Evolutionary conservation across 2,797 vertebrate species (phyloP), one percentile per base, ranked within the genome.

Genomic region (Cirrhinus molitorella): DNA sequence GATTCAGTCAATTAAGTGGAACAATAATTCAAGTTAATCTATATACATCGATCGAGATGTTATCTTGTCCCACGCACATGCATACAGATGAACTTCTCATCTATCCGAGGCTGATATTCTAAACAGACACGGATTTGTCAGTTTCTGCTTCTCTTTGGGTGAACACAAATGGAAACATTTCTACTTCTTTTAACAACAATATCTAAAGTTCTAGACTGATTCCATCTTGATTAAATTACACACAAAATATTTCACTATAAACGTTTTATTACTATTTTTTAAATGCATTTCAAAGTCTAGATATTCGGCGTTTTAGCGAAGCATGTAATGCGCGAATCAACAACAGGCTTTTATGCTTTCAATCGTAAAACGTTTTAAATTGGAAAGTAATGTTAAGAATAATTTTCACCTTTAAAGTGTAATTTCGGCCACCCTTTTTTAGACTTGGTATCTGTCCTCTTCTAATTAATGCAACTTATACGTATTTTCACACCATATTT

Each of bases 151-250:
- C 45, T 11, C 8, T 34, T 21, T 77, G 40, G 45, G 40, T 31
- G 17, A 63, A 28, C 57, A 63, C 74, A 28, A 77, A 61, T 76
- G 14, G 37, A 43, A 59, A 61, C 57, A 31, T 47, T 40, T 74
- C 51, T 3, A 40, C 51, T 6, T 57, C 21, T 57, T 31, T 47
- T 23, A 65, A 25, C 37, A 45, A 43, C 53, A 28, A 16, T 1
- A 76, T 47, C 4, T 34, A 53, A 1, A 59, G 37, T 4, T 61
- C 37, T 11, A 55, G 2, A 23, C 17, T 45, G 40, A 21, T 47
- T 16, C 10, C 23, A 31, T 43, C 55, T 77, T 77, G 16, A 13
- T 45, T 57, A 40, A 37, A 74, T 23, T 57, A 57, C 7, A 25
- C 21, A 75, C 4, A 6, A 57, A 23, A 23, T 57, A 57, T 57